phyloP scores from a whole-genome alignment of 2,797 vertebrate species.

The Lacerta bilineata region DNA sequence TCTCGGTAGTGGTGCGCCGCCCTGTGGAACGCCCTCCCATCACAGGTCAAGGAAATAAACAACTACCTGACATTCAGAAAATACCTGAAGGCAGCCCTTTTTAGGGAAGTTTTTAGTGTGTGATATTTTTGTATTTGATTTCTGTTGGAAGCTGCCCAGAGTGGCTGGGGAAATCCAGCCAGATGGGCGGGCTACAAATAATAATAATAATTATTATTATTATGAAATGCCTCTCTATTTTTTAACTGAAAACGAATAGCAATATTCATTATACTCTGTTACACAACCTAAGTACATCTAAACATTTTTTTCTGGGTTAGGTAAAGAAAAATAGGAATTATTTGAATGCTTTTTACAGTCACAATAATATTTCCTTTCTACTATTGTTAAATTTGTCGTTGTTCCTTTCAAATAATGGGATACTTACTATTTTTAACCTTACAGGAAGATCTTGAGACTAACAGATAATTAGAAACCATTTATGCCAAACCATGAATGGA shows the following conservation, averaged over 20 bases:
- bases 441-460: conserved; percentile 75
- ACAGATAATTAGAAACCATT: conserved; percentile 36
- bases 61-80: too few species aligned
- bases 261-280: not conserved
- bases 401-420: conserved; percentile 72
- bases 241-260: conserved; percentile 13
- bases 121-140: too few species aligned
- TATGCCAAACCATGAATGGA: conserved; percentile 66
- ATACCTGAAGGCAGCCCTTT: too few species aligned
- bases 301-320: conserved; percentile 30
- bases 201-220: too few species aligned
- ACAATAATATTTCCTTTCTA: conserved; percentile 58
- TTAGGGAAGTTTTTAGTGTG: too few species aligned
- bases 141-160: too few species aligned
- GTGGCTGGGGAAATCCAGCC: too few species aligned
- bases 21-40: too few species aligned
- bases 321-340: conserved; percentile 39
- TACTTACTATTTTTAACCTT: conserved; percentile 60
- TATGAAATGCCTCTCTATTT: not conserved
- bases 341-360: conserved; percentile 9
- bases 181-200: too few species aligned
- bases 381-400: conserved; percentile 57
- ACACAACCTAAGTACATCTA: conserved; percentile 12
- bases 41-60: too few species aligned
- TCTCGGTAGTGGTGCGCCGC: too few species aligned